Percentiles rank a stretch among this genome's conserved stretches.
Conservation (phyloP, 2,797 vertebrate genomes). For the Garrulus glandarius region DNA sequence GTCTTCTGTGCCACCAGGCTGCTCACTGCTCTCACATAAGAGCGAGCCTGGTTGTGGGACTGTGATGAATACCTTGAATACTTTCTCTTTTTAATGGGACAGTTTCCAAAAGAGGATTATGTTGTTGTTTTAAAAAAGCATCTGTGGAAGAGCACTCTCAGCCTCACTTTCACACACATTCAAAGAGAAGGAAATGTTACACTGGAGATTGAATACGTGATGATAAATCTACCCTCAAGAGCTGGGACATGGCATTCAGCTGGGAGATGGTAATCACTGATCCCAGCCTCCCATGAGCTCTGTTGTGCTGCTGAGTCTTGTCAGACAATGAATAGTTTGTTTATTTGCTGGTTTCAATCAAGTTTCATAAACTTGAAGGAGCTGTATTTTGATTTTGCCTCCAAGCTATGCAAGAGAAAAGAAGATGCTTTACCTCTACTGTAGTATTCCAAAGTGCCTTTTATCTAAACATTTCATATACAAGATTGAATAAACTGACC, state of each 20-base stretch:
- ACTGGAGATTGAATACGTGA: fast-evolving
- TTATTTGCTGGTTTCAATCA: neutral
- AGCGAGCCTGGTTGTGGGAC: fast-evolving
- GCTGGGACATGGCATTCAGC: neutral
- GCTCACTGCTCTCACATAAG: neutral
- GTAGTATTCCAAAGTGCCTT: neutral
- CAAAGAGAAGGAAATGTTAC: neutral
- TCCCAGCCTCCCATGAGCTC: neutral
- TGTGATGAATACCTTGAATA: neutral
- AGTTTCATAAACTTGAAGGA: neutral
- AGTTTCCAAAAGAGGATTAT: neutral
- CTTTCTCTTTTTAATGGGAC: neutral
- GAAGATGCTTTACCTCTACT: neutral
- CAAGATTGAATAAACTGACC: neutral
- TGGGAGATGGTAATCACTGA: neutral
- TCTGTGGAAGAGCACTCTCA: neutral
- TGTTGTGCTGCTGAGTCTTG: neutral
- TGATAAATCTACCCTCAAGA: neutral
- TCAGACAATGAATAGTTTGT: neutral
- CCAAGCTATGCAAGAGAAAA: neutral
- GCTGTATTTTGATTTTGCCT: neutral
- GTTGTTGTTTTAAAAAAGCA: neutral
- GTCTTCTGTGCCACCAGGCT: neutral
- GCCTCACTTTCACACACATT: neutral
- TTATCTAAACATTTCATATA: neutral